Conservation (phyloP, 2,113 vertebrate genomes). For the Rhegmatorhina hoffmannsi region DNA sequence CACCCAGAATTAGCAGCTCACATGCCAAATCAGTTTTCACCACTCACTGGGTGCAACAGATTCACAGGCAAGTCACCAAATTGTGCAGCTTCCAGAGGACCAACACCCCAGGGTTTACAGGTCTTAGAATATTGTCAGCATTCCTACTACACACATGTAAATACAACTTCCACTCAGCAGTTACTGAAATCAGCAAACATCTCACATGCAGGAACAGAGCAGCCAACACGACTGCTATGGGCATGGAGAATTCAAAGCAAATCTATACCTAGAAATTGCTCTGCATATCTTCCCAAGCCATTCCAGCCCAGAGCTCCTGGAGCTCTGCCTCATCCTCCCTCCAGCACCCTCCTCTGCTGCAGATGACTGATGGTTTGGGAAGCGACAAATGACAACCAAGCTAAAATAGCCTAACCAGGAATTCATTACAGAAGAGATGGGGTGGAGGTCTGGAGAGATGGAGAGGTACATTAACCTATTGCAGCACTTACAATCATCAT, state of each 20-base stretch:
- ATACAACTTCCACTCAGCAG: not conserved
- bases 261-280: not conserved
- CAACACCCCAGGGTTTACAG: slow-evolving; percentile 9
- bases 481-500: not conserved
- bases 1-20: slow-evolving; percentile 6
- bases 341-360: not conserved
- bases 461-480: not conserved
- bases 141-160: not conserved
- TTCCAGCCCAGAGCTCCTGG: not conserved
- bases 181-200: not conserved
- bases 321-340: not conserved
- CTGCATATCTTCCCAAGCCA: not conserved
- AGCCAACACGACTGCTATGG: not conserved
- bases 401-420: not conserved
- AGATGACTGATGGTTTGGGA: not conserved
- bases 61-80: slow-evolving; percentile 60
- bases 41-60: not conserved
- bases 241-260: not conserved
- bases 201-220: not conserved
- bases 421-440: slow-evolving; percentile 30
- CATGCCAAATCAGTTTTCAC: slow-evolving; percentile 38
- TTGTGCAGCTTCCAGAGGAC: not conserved
- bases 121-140: not conserved
- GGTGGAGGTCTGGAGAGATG: not conserved
- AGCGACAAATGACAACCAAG: slow-evolving; percentile 15